Base-by-base conservation (phyloP, 1,140 invertebrate genomes). In the Plectrocnemia conspersa region DNA sequence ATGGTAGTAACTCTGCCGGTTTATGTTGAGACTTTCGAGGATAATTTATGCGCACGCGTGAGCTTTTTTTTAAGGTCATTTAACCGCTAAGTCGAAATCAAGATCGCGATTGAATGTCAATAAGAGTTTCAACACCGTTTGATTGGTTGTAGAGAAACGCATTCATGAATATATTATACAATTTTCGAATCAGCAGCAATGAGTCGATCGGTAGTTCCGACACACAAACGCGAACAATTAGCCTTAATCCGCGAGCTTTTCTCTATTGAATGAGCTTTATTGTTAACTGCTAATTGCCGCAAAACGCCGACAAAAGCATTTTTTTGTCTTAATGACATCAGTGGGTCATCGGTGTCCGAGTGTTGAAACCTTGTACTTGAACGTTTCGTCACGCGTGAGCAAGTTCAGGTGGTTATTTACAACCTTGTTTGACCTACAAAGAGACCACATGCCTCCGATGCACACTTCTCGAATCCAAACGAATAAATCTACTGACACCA, bases 11-110 rank as follows among this genome's bases (percentile, higher is more conserved):
- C 22, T 23, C 23, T 38, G 47, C 47, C 47, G 47, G 47, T 38
- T 38, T 35, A n/a, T 23, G 42, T 29, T 11, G 33, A 33, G 40
- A 50, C 47, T 50, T 50, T 50, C 47, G 47, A 50, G 47, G 47
- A 50, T 38, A 50, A 47, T 47, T 47, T 47, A 47, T 47, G 29
- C 25, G 27, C 27, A 41, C 38, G 38, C 38, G 18, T 15, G 10
- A 13, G 16, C 21, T 40, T 40, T 40, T 38, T 38, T 38, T 38
- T 38, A 23, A 44, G 21, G 19, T 19, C 41, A 24, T 44, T 44
- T 21, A 24, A 44, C 21, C 21, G 41, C 21, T 19, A 18, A 41
- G 38, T 41, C 38, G 21, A 41, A 19, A 41, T 41, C 38, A 41
- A 41, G 18, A 41, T 19, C 19, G 25, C 21, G 13, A 24, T 44